phyloP scores from a whole-genome alignment of 2,797 vertebrate species.

The Setipinna tenuifilis region DNA sequence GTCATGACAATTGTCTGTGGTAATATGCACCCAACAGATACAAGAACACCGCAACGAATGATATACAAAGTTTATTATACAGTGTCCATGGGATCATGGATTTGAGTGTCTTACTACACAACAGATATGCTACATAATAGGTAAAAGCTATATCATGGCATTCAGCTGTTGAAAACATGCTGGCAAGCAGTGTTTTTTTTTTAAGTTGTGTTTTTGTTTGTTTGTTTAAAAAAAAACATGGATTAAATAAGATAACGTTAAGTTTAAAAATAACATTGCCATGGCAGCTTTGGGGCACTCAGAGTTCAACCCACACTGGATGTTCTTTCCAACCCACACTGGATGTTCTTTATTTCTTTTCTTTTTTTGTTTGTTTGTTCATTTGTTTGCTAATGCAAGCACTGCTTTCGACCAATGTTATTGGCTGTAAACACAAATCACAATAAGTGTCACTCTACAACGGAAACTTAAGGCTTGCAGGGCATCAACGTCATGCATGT shows the following conservation, averaged over 20 bases:
- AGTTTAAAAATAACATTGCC: constrained; percentile 37
- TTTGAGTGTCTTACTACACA: constrained; percentile 56
- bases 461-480: constrained; percentile 52
- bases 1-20: neutral
- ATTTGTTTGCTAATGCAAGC: constrained; percentile 30
- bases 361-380: constrained; percentile 27
- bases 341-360: neutral
- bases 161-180: constrained; percentile 63
- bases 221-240: constrained; percentile 50
- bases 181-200: constrained; percentile 57
- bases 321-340: constrained; percentile 31
- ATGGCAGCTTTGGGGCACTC: constrained; percentile 38
- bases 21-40: neutral
- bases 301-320: constrained; percentile 40
- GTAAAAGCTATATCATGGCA: constrained; percentile 64
- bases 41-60: constrained; percentile 30
- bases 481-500: constrained; percentile 37
- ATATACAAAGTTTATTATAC: constrained; percentile 68
- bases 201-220: constrained; percentile 41
- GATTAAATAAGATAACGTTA: constrained; percentile 39
- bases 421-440: constrained; percentile 42
- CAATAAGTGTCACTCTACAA: constrained; percentile 34
- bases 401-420: constrained; percentile 24
- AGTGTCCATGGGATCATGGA: constrained; percentile 56
- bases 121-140: constrained; percentile 62